Base-by-base conservation (phyloP, 2,888 invertebrate genomes). In the Pammene aurita region DNA sequence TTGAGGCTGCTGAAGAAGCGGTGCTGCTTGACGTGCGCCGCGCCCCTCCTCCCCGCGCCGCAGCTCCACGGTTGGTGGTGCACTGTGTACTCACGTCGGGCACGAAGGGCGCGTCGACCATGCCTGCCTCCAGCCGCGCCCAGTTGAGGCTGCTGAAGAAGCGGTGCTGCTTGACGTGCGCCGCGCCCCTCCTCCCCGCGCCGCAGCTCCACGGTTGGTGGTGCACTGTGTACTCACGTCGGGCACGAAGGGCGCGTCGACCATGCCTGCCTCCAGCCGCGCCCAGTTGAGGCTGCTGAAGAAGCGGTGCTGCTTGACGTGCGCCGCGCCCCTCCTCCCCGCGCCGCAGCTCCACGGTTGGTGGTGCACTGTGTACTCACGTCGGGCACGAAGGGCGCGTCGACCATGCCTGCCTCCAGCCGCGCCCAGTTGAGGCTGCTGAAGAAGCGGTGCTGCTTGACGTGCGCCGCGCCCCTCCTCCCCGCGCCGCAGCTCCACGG, bases 51-150 rank as follows among this genome's bases (percentile, higher is more conserved):
- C 5, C 72, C 74, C 96, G 56, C 61, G 58, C 60, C 94, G 83
- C 97, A 97, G 66, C 44, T 13, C 35, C 10, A 41, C 9, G 2
- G 14, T 0, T 1, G n/a, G n/a, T 2, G 44, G 13, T 2, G n/a
- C 7, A 9, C 14, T 9, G 9, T 9, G 9, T 10, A 2, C 16
- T 10, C 11, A 26, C 54, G 50, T 90, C 90, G 0, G 90, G 90
- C 34, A 89, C 87, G 63, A 90, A 90, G 2, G 90, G 90, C 76
- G 90, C 90, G 44, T 96, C 96, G 77, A 97, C 96, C 95, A 98
- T 96, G 74, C 99, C 99, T 48, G 99, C 99, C 92, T 99, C 99
- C 78, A 99, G 94, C 77, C 99, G 93, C 88, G 98, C 97, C 98
- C 99, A 99, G 93, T 99, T 98, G 77, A 98, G 94, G 78, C 95